phyloP scores from a whole-genome alignment of 2,113 vertebrate genomes.

The Brachypteracias leptosomus region DNA sequence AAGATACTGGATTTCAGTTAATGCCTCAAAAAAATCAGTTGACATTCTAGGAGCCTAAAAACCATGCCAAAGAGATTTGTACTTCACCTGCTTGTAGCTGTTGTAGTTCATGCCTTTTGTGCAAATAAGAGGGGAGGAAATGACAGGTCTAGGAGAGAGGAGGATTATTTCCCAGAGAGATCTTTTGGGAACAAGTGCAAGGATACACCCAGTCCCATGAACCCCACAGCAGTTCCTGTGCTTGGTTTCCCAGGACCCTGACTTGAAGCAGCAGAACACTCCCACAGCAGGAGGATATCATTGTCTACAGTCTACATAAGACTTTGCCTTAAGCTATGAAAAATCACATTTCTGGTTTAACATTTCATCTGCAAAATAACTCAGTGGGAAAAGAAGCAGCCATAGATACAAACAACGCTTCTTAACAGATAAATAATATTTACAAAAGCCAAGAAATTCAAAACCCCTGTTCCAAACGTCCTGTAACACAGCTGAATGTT shows the following conservation, averaged over 20 bases:
- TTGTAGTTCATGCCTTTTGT: neutral
- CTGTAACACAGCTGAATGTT: neutral
- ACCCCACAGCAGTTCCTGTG: neutral
- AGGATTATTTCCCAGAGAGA: neutral
- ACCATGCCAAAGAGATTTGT: neutral
- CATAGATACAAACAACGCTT: neutral
- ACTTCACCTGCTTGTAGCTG: neutral
- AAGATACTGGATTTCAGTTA: neutral
- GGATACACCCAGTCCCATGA: neutral
- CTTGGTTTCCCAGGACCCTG: neutral
- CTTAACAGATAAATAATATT: neutral
- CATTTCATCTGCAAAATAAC: neutral
- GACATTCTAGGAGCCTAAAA: neutral
- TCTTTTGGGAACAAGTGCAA: neutral
- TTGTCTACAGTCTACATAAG: neutral
- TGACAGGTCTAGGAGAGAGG: neutral
- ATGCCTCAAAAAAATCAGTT: neutral
- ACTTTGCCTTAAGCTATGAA: neutral
- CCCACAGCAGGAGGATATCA: neutral
- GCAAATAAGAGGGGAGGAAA: neutral
- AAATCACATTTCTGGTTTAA: neutral
- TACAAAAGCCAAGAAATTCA: neutral
- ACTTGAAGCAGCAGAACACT: neutral
- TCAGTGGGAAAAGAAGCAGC: neutral
- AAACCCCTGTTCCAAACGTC: neutral